A percentile compares a stretch with the other conserved stretches of the same genome.
Evolutionary conservation across 2,113 vertebrate species (phyloP).

Genomic region (Sorex fumeus): DNA sequence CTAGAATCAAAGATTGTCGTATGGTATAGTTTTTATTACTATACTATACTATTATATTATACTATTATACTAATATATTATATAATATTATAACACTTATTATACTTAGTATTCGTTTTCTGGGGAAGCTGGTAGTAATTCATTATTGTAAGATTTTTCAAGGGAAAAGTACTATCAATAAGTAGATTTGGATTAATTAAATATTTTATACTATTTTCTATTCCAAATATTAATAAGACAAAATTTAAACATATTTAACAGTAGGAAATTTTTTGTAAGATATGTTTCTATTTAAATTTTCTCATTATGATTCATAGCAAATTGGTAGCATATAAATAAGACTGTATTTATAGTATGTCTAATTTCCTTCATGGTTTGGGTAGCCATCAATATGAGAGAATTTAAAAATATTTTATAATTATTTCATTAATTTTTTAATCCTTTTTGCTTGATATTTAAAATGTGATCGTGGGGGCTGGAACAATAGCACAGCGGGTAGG

Average conservation of each 20-base stretch:
- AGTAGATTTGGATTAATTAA: constrained; percentile 9
- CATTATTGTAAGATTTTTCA: constrained; percentile 40
- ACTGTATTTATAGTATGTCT: not conserved
- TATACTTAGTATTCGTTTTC: too few species aligned
- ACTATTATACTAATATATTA: too few species aligned
- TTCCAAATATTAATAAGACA: constrained; percentile 55
- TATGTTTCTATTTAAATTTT: constrained; percentile 54
- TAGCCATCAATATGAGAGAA: constrained; percentile 46
- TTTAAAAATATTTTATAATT: constrained; percentile 57
- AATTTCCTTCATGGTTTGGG: constrained; percentile 5
- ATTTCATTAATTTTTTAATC: constrained; percentile 49
- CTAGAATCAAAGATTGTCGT: constrained; percentile 72
- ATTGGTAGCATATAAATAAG: constrained; percentile 1
- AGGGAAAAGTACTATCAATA: not conserved
- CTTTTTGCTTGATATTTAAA: constrained; percentile 43
- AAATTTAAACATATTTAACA: constrained; percentile 7
- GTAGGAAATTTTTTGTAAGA: constrained; percentile 38
- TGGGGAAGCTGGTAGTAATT: constrained; percentile 8
- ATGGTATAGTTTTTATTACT: too few species aligned
- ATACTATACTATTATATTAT: too few species aligned
- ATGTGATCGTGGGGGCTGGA: not conserved
- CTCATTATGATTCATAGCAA: constrained; percentile 28
- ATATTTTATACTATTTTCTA: constrained; percentile 11
- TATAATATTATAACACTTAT: too few species aligned
- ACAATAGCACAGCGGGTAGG: too few species aligned